Percentiles rank a stretch among this genome's conserved stretches.
These are phyloP conservation scores for Ligdia adustata DNA, from an alignment of 2,888 invertebrate genomes.

Conservation along the genomic window DNA sequence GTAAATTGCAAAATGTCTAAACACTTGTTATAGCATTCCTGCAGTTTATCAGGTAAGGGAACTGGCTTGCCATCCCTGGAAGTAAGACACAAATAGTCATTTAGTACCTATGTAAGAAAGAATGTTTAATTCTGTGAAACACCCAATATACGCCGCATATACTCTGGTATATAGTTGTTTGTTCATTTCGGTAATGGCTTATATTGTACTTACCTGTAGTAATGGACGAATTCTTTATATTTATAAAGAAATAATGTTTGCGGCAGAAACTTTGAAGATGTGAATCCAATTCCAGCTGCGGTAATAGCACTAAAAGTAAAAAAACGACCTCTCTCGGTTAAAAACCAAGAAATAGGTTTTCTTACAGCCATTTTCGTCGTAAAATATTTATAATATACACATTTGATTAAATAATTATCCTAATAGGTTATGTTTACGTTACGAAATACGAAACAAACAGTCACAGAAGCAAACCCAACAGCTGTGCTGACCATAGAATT, in stretches of 20 bases:
- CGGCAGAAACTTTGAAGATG: conserved; percentile 78
- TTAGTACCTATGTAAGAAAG: too few species aligned
- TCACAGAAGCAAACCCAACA: too few species aligned
- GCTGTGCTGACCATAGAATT: too few species aligned
- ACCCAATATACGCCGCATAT: too few species aligned
- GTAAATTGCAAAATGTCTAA: conserved; percentile 84
- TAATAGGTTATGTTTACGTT: too few species aligned
- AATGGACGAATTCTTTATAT: conserved; percentile 85
- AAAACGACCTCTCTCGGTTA: conserved; percentile 80
- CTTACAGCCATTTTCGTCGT: conserved; percentile 53
- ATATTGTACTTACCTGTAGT: conserved; percentile 85
- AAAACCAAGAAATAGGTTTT: conserved; percentile 77
- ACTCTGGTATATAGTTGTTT: too few species aligned
- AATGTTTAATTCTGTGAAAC: too few species aligned
- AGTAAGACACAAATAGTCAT: too few species aligned
- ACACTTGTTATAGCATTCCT: conserved; percentile 81
- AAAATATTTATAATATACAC: too few species aligned
- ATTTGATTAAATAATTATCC: too few species aligned
- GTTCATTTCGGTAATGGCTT: too few species aligned
- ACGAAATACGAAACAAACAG: too few species aligned
- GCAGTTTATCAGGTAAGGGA: conserved; percentile 76
- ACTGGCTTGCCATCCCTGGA: conserved; percentile 85
- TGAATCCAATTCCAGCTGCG: conserved; percentile 42
- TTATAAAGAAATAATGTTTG: conserved; percentile 85
- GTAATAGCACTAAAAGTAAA: conserved; percentile 80